phyloP scores from a whole-genome alignment of 2,888 invertebrate genomes.

The Drosophila sordidula region DNA sequence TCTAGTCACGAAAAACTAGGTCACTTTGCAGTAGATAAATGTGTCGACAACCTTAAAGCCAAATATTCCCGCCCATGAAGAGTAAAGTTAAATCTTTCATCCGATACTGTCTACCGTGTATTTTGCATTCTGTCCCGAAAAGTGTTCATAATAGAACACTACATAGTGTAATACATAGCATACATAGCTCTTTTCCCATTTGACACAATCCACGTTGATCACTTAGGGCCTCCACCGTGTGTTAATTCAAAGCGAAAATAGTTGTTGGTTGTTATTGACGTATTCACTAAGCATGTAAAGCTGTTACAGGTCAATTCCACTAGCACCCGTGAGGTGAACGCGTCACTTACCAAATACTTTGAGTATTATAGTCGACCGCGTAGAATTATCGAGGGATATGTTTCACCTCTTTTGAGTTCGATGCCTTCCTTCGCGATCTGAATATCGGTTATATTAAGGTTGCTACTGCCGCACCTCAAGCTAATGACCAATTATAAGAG shows the following conservation, averaged over 20 bases:
- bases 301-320: neutral
- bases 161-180: neutral
- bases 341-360: neutral
- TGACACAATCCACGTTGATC: neutral
- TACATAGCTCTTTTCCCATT: neutral
- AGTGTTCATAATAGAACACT: neutral
- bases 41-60: neutral
- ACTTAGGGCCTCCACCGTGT: neutral
- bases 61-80: neutral
- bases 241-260: neutral
- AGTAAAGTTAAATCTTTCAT: neutral
- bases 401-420: neutral
- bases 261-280: neutral
- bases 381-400: neutral
- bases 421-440: neutral
- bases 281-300: neutral
- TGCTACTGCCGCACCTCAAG: too few relatives aligned
- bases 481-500: too few relatives aligned
- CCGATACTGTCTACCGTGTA: neutral
- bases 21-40: neutral
- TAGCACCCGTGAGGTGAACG: neutral
- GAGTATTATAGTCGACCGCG: neutral
- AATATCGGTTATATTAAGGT: too few relatives aligned
- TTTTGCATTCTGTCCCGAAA: neutral
- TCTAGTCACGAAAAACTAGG: neutral